Base-by-base conservation (phyloP, 2,113 vertebrate species). In the Thunnus thynnus region DNA sequence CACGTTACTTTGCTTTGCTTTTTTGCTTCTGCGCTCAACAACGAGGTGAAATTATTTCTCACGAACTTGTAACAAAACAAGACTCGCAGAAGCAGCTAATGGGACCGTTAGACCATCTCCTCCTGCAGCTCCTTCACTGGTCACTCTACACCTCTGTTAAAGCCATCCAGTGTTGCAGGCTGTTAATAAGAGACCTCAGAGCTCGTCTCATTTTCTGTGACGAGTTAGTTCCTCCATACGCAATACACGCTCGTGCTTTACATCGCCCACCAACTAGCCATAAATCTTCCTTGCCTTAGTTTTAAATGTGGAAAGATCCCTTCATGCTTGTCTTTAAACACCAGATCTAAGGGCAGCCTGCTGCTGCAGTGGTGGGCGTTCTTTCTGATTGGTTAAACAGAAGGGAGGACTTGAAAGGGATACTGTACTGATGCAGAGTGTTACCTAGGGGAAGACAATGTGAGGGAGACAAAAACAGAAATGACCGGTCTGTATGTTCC, bases 341-440 rank as follows among this genome's bases (percentile, higher is more conserved):
- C 52, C 54, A 74, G 56, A 78, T 81, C 55, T 30, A 55, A 67
- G 56, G 82, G 13, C 20, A 17, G 54, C 67, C 61, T 65, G 76
- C 79, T 83, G 72, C 14, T 83, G 72, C 14, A 60, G 58, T 57
- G 52, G 82, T 88, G 81, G 83, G 78, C 32, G 79, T 79, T 67
- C 51, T 78, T 69, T 71, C 66, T 92, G 88, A 93, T 93, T 76
- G 80, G 66, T 92, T 87, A 83, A 94, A 86, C 92, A 93, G 92
- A 88, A 50, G n/a, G 75, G 17, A 82, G 36, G 60, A 86, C 76
- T 68, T 86, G 30, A 87, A 88, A 83, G 70, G 20, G 54, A 57
- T 64, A 30, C 46, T 55, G 72, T 64, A 30, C 46, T 55, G 72
- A 69, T 82, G 75, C 51, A 71, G 52, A 66, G 65, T 20, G 20